Base-by-base conservation (phyloP, 2,888 invertebrate species). In the Epinotia ramella region DNA sequence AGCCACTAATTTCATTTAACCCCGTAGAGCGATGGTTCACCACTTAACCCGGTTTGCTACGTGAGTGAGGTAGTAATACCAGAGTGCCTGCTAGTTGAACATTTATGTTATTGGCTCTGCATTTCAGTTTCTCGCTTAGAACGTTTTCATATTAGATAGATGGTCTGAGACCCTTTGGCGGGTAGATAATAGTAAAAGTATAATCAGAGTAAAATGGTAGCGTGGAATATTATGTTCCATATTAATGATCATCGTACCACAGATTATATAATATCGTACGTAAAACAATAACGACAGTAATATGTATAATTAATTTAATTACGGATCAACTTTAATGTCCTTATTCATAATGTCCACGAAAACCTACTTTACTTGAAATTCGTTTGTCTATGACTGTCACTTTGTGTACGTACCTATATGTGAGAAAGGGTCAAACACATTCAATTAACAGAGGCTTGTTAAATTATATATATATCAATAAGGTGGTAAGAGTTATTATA, bases 11-110 rank as follows among this genome's bases (percentile, higher is more conserved):
- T 68, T 68, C 4, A 68, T 59, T 68, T 59, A 44, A 57, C 24
- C 33, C 18, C 9, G 49, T 62, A 53, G 53, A 24, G 46, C 57
- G 57, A 60, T 46, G 59, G 59, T 28, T 60, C 24, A 12, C 59
- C n/a, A 69, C 60, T 69, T 69, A 69, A 69, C 69, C 69, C 59
- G 46, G 69, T 69, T 69, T 69, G 59, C 69, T 59, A 60, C 44
- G 24, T 57, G 68, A 68, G 56, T 12, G 18, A 12, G 18, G 18
- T 6, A 53, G 67, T 44, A 68, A 68, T 68, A 57, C 16, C 7
- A 20, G 28, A 24, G 44, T 24, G 33, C 33, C 56, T 20, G 3
- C 40, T n/a, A 24, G 20, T 49, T 11, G 46, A 40, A 44, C 24
- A 65, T 24, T 28, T 46, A 65, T 49, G 12, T 20, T 64, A 64